phyloP scores from a whole-genome alignment of 2,888 invertebrate genomes.

The Blastobasis lacticolella region DNA sequence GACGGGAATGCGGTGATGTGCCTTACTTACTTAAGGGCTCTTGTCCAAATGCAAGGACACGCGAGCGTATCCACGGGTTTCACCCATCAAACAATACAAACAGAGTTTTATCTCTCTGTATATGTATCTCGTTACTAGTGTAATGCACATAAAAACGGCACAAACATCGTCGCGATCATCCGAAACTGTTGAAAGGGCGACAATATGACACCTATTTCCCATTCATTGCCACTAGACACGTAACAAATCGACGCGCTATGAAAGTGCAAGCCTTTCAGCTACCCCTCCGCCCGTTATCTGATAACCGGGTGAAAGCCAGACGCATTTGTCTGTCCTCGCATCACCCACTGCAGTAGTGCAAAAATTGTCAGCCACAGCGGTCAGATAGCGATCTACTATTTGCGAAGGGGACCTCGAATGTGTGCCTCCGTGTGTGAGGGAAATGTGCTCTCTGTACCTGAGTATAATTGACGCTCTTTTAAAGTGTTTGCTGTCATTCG shows the following conservation, averaged over 20 bases:
- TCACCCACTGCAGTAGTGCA: constrained; percentile 66
- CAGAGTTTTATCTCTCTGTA: too few species aligned
- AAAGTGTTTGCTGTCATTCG: too few species aligned
- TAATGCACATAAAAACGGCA: too few species aligned
- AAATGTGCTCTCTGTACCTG: too few species aligned
- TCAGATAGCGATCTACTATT: constrained; percentile 68
- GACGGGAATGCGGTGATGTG: constrained; percentile 38
- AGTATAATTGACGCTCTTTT: too few species aligned
- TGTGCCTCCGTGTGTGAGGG: too few species aligned
- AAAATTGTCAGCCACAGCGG: constrained; percentile 67
- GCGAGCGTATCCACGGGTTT: too few species aligned
- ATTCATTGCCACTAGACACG: constrained; percentile 60
- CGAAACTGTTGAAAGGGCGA: constrained; percentile 35
- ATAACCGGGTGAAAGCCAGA: constrained; percentile 61
- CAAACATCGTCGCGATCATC: background rate
- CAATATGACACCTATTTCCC: constrained; percentile 57
- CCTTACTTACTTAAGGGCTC: constrained; percentile 12
- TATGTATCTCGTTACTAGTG: too few species aligned
- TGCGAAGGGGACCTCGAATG: constrained; percentile 24
- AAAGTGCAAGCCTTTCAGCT: constrained; percentile 55
- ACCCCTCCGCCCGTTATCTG: constrained; percentile 66
- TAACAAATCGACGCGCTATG: constrained; percentile 66
- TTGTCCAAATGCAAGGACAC: too few species aligned
- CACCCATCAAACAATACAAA: too few species aligned
- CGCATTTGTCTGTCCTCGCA: constrained; percentile 59